Conservation (phyloP, 2,888 invertebrate genomes). For the Onchidella celtica region DNA sequence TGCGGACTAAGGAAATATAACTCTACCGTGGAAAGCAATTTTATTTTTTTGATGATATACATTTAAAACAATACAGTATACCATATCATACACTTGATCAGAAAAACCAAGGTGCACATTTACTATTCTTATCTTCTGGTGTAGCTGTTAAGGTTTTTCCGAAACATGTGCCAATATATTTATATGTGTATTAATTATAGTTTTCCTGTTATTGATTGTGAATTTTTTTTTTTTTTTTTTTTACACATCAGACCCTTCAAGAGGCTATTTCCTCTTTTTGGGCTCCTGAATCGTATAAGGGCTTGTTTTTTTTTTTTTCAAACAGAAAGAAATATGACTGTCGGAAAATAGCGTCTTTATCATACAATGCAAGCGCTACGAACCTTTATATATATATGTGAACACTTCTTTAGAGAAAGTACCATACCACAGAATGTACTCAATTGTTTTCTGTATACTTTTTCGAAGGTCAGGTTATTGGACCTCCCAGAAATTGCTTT, state of each 20-base stretch:
- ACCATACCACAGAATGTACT: slow-evolving; percentile 25
- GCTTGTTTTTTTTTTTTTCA: neutral
- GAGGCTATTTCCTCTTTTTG: slow-evolving; percentile 34
- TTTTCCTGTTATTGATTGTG: slow-evolving; percentile 31
- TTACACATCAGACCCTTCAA: slow-evolving; percentile 42
- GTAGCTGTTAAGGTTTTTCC: slow-evolving; percentile 40
- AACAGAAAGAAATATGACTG: neutral
- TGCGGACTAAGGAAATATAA: neutral
- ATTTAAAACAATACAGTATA: slow-evolving; percentile 12
- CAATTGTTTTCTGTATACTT: slow-evolving; percentile 1
- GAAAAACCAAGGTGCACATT: slow-evolving; percentile 48
- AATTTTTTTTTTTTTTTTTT: neutral
- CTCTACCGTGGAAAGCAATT: slow-evolving; percentile 10
- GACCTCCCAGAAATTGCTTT: neutral
- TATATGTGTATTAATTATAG: slow-evolving; percentile 36
- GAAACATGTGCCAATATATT: slow-evolving; percentile 51
- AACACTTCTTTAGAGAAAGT: neutral
- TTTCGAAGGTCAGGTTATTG: slow-evolving; percentile 4
- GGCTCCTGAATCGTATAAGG: slow-evolving; percentile 35
- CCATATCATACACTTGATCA: slow-evolving; percentile 47
- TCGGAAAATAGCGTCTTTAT: neutral
- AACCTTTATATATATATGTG: neutral
- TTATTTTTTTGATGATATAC: slow-evolving; percentile 33
- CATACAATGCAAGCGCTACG: neutral
- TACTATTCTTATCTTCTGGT: slow-evolving; percentile 42